Evolutionary conservation across 2,888 invertebrate genomes (phyloP).

Genomic region (Athalia rosae): DNA sequence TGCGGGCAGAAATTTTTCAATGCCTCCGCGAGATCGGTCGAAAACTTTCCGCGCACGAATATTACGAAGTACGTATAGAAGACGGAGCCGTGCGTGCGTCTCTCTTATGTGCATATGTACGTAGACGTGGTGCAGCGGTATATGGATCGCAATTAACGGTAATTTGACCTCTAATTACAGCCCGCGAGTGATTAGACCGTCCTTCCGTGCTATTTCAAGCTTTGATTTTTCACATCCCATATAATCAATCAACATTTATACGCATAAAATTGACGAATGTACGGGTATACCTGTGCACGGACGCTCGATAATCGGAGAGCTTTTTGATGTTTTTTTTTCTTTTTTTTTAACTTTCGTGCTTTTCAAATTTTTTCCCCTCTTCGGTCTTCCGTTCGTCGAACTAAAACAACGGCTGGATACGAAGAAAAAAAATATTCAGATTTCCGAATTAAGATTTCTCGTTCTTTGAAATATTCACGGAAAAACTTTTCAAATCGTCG

Average conservation of each 20-base stretch:
- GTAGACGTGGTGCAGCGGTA: background rate
- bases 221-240: background rate
- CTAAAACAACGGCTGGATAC: constrained; percentile 11
- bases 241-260: background rate
- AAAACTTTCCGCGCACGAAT: too few species aligned
- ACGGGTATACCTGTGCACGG: background rate
- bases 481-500: too few species aligned
- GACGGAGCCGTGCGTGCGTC: too few species aligned
- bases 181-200: background rate
- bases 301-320: background rate
- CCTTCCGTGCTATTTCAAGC: constrained; percentile 1
- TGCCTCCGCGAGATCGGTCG: too few species aligned
- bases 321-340: background rate
- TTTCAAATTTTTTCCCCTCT: constrained; percentile 49
- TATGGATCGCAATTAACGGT: background rate
- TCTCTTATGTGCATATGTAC: background rate
- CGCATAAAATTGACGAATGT: background rate
- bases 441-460: too few species aligned
- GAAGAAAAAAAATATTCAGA: too few species aligned
- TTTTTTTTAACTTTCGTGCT: constrained; percentile 35
- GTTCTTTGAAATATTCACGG: too few species aligned
- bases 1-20: too few species aligned
- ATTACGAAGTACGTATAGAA: too few species aligned
- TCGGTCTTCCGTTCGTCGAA: constrained; percentile 39
- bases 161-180: background rate